A percentile compares a stretch with the other conserved stretches of the same genome.
Conservation (phyloP, 2,888 invertebrate species). For the Eutolmus rufibarbis region DNA sequence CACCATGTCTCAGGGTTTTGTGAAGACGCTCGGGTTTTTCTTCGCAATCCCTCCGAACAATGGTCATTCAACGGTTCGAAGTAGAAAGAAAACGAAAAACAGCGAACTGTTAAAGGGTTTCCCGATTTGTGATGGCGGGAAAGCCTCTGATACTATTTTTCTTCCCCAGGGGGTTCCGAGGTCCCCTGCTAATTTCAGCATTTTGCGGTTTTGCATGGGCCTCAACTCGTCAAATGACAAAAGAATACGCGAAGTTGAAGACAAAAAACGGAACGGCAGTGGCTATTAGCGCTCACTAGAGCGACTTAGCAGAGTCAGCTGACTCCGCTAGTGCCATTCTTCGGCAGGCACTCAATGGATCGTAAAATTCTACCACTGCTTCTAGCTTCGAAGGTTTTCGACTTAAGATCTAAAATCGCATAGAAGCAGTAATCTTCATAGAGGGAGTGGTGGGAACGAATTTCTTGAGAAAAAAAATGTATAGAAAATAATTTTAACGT, state of each 20-base stretch:
- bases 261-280: neutral
- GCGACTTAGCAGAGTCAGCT: neutral
- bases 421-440: neutral
- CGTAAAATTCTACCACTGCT: neutral
- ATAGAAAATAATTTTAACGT: too few relatives aligned
- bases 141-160: neutral
- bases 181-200: neutral
- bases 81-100: neutral
- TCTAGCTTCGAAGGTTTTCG: neutral
- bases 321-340: neutral
- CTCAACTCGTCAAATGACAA: neutral
- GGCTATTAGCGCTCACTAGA: neutral
- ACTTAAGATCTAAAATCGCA: neutral
- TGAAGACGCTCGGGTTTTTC: neutral
- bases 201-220: neutral
- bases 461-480: too few relatives aligned
- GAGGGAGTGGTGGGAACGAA: too few relatives aligned
- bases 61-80: neutral
- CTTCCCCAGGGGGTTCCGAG: neutral
- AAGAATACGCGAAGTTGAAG: neutral
- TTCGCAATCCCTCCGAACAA: neutral
- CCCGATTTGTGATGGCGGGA: neutral
- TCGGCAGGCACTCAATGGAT: neutral
- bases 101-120: neutral
- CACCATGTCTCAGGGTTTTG: neutral